Evolutionary conservation across 2,888 invertebrate species (phyloP).

Genomic region (Leptinotarsa juncta): DNA sequence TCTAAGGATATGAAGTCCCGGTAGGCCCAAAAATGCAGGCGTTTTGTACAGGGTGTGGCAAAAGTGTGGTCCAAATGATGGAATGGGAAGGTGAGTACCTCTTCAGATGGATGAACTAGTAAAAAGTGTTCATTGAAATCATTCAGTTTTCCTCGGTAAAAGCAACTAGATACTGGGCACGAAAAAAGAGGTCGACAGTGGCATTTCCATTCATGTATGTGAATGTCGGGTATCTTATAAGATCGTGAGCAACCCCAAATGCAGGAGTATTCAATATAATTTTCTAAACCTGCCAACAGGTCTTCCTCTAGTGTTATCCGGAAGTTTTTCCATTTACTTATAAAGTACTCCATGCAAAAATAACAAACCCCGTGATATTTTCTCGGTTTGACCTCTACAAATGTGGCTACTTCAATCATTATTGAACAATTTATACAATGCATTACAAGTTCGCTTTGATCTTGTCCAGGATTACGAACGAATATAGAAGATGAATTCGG

Average conservation of each 20-base stretch:
- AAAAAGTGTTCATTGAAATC: background rate
- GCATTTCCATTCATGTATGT: conserved; percentile 14
- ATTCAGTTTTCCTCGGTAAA: conserved; percentile 2
- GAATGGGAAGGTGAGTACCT: background rate
- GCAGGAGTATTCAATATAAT: background rate
- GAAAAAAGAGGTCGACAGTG: background rate
- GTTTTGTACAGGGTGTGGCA: background rate
- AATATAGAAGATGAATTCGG: background rate
- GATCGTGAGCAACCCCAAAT: conserved; percentile 1
- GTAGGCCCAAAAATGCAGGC: background rate
- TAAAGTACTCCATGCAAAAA: background rate
- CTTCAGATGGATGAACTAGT: background rate
- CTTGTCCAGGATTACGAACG: background rate
- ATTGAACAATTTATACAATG: background rate
- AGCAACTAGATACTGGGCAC: conserved; percentile 7
- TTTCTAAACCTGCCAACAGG: background rate
- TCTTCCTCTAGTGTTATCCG: background rate
- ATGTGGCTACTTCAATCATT: background rate
- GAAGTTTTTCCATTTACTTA: background rate
- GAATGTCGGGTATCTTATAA: conserved; percentile 1
- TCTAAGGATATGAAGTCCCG: background rate
- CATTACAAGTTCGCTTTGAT: background rate
- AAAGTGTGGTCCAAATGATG: background rate
- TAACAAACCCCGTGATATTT: background rate
- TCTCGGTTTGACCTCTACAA: background rate